phyloP scores from a whole-genome alignment of 2,888 invertebrate species.

The Machimus atricapillus region DNA sequence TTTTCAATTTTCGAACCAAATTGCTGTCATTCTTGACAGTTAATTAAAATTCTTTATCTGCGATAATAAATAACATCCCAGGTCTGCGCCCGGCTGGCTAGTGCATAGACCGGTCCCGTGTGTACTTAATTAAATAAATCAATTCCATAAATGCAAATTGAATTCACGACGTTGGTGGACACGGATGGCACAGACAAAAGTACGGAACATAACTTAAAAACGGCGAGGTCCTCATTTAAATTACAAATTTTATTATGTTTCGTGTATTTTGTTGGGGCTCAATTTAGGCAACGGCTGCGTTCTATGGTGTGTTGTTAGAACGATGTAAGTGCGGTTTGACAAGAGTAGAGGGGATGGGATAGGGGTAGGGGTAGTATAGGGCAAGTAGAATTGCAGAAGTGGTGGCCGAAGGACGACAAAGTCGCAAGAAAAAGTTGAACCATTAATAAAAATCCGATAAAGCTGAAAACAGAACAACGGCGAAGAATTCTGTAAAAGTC shows the following conservation, averaged over 20 bases:
- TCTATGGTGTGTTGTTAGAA: not conserved
- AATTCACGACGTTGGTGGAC: constrained; percentile 38
- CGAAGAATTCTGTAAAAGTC: constrained; percentile 35
- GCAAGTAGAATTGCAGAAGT: not conserved
- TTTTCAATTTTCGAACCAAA: not conserved
- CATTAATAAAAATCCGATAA: constrained; percentile 43
- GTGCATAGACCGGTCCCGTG: constrained; percentile 8
- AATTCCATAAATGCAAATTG: constrained; percentile 43
- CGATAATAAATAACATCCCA: constrained; percentile 21
- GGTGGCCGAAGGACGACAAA: constrained; percentile 14
- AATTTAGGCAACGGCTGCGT: constrained; percentile 32
- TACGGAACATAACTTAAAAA: constrained; percentile 28
- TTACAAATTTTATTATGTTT: constrained; percentile 43
- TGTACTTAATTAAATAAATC: constrained; percentile 42
- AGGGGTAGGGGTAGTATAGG: not conserved
- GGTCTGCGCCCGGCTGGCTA: not conserved
- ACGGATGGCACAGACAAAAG: constrained; percentile 24
- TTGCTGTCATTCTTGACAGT: not conserved
- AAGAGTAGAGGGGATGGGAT: not conserved
- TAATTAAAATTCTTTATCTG: constrained; percentile 37
- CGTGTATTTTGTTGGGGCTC: constrained; percentile 25
- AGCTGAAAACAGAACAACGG: constrained; percentile 21
- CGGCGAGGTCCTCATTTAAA: constrained; percentile 36
- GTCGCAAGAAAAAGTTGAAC: constrained; percentile 38
- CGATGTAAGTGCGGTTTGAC: not conserved